These are phyloP conservation scores for Eustalomyia histrio DNA, from an alignment of 2,888 invertebrate species.

Conservation along the genomic window DNA sequence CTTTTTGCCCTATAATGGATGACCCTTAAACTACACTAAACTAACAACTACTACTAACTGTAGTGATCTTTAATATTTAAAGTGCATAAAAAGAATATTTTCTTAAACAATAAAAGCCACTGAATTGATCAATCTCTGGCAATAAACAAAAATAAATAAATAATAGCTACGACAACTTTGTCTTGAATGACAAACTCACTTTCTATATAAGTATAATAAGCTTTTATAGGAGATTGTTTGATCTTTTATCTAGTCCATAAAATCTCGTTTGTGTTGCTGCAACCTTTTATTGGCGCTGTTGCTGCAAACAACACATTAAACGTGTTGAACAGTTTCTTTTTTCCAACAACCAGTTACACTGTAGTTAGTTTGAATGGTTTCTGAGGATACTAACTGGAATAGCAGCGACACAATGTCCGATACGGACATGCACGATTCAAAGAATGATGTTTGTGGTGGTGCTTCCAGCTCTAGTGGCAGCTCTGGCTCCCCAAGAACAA, in stretches of 20 bases:
- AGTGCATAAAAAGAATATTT: conserved; percentile 20
- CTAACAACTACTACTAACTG: neutral
- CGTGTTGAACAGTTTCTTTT: conserved; percentile 23
- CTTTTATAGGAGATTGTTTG: neutral
- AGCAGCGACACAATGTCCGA: conserved; percentile 80
- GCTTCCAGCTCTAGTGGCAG: conserved; percentile 81
- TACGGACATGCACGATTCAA: conserved; percentile 81
- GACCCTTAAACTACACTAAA: conserved; percentile 14
- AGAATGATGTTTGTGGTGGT: conserved; percentile 80
- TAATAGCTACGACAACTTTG: neutral
- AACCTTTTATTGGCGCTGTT: neutral
- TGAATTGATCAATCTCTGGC: neutral
- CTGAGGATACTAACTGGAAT: conserved; percentile 77
- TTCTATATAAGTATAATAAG: neutral
- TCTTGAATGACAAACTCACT: neutral
- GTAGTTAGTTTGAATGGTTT: conserved; percentile 75
- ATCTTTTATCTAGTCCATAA: conserved; percentile 51
- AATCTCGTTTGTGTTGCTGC: conserved; percentile 12
- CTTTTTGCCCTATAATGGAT: conserved; percentile 17
- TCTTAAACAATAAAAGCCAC: neutral
- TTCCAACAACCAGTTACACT: conserved; percentile 35
- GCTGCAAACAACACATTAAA: conserved; percentile 21
- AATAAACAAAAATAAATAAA: conserved; percentile 9
- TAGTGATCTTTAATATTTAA: neutral
- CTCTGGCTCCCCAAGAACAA: conserved; percentile 86